These are phyloP conservation scores for Heterohyrax brucei DNA, from an alignment of 2,797 vertebrate genomes.

Conservation along the genomic window DNA sequence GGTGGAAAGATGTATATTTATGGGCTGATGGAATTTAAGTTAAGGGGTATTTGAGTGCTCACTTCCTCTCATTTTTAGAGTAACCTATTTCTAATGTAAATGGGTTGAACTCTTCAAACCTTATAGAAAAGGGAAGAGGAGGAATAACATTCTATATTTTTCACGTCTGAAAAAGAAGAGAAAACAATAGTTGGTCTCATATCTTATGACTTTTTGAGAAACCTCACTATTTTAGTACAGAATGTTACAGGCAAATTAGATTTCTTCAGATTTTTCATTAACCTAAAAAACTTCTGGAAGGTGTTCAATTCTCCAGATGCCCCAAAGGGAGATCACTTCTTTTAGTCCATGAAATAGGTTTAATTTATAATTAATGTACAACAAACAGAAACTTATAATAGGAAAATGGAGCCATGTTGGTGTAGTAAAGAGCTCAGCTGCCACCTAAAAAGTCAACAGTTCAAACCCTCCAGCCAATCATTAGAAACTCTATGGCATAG, in stretches of 20 bases:
- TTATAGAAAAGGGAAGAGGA: not conserved
- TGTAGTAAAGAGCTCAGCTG: no score
- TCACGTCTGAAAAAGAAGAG: not conserved
- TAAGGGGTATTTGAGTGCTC: rapidly evolving
- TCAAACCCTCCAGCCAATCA: no score
- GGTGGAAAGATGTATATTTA: not conserved
- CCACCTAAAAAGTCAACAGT: no score
- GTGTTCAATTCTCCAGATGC: not conserved
- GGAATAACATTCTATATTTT: not conserved
- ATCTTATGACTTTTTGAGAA: not conserved
- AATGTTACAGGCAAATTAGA: not conserved
- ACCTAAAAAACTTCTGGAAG: not conserved
- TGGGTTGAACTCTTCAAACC: not conserved
- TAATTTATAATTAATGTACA: not conserved
- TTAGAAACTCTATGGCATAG: no score
- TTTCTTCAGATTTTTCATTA: conserved; percentile 16
- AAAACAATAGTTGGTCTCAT: not conserved
- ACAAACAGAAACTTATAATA: not conserved
- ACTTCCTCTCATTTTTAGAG: not conserved
- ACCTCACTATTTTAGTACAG: not conserved
- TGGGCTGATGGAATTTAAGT: not conserved
- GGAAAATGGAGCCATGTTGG: not conserved
- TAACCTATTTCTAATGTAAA: conserved; percentile 26
- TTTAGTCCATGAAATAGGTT: not conserved
- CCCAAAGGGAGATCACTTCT: not conserved